Evolutionary conservation across 2,888 invertebrate genomes (phyloP).

Genomic region (Arge pagana): DNA sequence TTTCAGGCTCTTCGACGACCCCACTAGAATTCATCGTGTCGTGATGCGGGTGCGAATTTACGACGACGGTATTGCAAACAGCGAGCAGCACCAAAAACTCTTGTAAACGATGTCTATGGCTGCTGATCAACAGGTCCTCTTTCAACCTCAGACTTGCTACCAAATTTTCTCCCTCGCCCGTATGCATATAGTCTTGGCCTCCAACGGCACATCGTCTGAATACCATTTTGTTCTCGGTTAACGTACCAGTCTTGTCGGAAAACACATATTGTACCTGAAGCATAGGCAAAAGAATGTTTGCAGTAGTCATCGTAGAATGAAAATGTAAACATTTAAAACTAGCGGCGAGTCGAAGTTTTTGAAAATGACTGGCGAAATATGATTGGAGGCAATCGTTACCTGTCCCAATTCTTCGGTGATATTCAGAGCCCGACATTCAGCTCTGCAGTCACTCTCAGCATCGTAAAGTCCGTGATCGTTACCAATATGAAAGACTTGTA

Average conservation of each 20-base stretch:
- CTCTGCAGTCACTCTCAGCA: conserved; percentile 76
- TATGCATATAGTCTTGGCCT: conserved; percentile 88
- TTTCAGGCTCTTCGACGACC: conserved; percentile 61
- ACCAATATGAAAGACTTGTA: conserved; percentile 94
- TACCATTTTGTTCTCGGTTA: conserved; percentile 97
- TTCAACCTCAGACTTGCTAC: conserved; percentile 59
- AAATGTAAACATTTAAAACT: conserved; percentile 2
- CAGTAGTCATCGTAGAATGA: background rate
- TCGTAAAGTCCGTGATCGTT: conserved; percentile 89
- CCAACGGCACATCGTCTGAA: conserved; percentile 89
- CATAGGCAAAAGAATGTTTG: background rate
- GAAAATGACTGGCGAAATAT: background rate
- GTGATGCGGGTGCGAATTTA: conserved; percentile 81
- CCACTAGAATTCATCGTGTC: conserved; percentile 76
- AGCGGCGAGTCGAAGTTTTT: background rate
- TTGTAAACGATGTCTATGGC: conserved; percentile 70
- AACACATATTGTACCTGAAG: conserved; percentile 83
- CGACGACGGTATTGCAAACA: conserved; percentile 96
- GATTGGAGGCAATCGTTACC: conserved; percentile 54
- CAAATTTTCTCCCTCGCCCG: conserved; percentile 69
- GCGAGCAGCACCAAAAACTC: conserved; percentile 91
- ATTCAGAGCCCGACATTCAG: conserved; percentile 92
- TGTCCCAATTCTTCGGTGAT: conserved; percentile 98
- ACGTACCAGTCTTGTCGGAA: conserved; percentile 96
- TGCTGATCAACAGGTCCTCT: conserved; percentile 65